phyloP scores from a whole-genome alignment of 2,888 invertebrate genomes.

The Tinea pellionella region DNA sequence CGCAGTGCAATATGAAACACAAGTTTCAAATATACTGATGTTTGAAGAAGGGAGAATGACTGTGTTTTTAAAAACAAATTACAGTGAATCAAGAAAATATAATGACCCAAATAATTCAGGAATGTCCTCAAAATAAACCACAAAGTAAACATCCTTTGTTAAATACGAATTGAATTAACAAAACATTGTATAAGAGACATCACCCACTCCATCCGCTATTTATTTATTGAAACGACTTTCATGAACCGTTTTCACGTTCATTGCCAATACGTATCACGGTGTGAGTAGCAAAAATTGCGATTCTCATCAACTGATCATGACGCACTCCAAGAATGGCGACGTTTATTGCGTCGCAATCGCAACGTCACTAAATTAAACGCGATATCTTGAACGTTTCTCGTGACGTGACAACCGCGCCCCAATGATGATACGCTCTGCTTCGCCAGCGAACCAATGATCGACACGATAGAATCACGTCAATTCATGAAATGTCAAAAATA shows the following conservation, averaged over 20 bases:
- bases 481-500: slow-evolving; percentile 24
- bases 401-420: slow-evolving; percentile 56
- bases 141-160: not conserved
- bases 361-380: slow-evolving; percentile 66
- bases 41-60: not conserved
- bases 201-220: slow-evolving; percentile 20
- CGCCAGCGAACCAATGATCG: slow-evolving; percentile 36
- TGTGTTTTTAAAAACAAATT: not conserved
- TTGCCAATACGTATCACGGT: slow-evolving; percentile 26
- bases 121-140: not conserved
- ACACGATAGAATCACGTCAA: slow-evolving; percentile 33
- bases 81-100: not conserved
- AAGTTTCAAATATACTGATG: not conserved
- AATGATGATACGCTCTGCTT: slow-evolving; percentile 24
- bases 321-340: slow-evolving; percentile 15
- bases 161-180: not conserved
- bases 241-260: slow-evolving; percentile 22
- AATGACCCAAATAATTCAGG: not conserved
- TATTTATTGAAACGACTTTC: slow-evolving; percentile 16
- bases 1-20: not conserved
- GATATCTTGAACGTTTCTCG: slow-evolving; percentile 32
- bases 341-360: slow-evolving; percentile 25
- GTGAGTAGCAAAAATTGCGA: slow-evolving; percentile 23
- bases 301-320: slow-evolving; percentile 17
- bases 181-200: not conserved